A percentile compares a stretch with the other conserved stretches of the same genome.
Conservation (phyloP, 2,113 vertebrate genomes). For the Uria aalge region DNA sequence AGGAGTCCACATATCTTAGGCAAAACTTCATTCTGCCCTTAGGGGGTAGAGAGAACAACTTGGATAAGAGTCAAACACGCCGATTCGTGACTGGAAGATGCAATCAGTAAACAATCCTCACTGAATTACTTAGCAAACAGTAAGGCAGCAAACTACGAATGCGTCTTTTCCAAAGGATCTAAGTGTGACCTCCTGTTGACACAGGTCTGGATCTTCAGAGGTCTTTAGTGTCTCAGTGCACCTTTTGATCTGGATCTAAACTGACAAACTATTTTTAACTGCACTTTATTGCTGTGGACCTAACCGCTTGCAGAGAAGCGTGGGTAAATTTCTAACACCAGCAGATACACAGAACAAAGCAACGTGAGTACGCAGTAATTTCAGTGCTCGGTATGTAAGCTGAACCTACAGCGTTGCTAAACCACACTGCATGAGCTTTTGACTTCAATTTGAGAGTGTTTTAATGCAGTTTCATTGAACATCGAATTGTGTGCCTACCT, state of each 20-base stretch:
- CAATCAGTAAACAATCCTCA: neutral
- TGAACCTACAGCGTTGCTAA: fast-evolving
- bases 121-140: neutral
- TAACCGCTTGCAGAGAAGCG: neutral
- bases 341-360: neutral
- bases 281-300: neutral
- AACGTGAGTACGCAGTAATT: neutral
- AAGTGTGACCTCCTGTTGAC: neutral
- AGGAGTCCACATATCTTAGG: neutral
- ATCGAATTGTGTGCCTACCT: neutral
- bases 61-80: neutral
- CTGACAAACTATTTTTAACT: neutral
- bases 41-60: neutral
- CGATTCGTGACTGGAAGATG: neutral
- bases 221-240: neutral
- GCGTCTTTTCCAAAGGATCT: neutral
- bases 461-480: neutral
- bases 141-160: neutral
- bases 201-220: neutral
- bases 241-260: neutral
- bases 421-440: neutral
- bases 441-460: neutral
- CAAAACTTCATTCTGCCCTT: neutral
- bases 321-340: neutral
- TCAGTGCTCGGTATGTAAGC: neutral